phyloP scores from a whole-genome alignment of 2,797 vertebrate species.

The Notamacropus eugenii region DNA sequence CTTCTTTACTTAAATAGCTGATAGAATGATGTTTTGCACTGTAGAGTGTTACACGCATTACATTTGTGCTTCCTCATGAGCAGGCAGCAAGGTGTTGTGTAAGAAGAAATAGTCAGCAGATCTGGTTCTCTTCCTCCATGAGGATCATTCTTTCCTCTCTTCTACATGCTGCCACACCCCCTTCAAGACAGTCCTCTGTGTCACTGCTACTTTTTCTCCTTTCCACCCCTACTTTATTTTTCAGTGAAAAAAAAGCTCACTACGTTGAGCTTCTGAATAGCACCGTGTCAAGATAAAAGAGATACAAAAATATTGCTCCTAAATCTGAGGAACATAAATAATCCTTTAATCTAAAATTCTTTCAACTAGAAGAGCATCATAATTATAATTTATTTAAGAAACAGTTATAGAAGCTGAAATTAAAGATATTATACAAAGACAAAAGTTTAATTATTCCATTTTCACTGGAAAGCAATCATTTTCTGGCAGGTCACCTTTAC shows the following conservation, averaged over 20 bases:
- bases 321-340: background rate
- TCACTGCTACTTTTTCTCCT: background rate
- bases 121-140: background rate
- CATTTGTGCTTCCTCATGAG: background rate
- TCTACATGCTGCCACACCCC: background rate
- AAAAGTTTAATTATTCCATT: slow-evolving; percentile 34
- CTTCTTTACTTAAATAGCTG: background rate
- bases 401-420: background rate
- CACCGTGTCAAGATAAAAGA: background rate
- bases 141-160: background rate
- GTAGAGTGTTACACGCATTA: background rate
- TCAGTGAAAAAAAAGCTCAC: background rate
- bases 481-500: slow-evolving; percentile 47
- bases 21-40: background rate
- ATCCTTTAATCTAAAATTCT: background rate
- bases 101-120: background rate
- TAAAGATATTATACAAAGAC: slow-evolving; percentile 39
- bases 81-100: background rate
- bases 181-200: background rate
- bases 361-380: slow-evolving; percentile 28
- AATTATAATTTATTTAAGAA: slow-evolving; percentile 44
- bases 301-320: background rate
- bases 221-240: background rate
- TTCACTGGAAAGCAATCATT: slow-evolving; percentile 48
- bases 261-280: background rate